Evolutionary conservation across 2,113 vertebrate genomes (phyloP).

Genomic region (Arizona elegans): DNA sequence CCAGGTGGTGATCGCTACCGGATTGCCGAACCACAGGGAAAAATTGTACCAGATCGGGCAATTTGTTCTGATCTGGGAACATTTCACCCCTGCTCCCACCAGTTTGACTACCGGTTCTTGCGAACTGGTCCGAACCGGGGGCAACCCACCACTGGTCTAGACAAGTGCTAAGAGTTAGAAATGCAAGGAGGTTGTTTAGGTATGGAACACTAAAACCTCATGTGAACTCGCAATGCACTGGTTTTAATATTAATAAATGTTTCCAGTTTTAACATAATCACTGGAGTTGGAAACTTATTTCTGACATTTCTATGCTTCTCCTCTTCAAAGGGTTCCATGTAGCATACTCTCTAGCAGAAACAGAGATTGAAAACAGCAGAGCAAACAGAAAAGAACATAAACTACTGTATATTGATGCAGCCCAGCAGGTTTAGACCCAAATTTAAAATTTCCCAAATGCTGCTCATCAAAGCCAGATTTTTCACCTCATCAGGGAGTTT

Average conservation of each 20-base stretch:
- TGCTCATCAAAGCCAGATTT: neutral
- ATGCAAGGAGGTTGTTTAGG: neutral
- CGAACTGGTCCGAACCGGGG: too few relatives aligned
- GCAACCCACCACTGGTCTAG: too few relatives aligned
- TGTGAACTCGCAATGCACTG: neutral
- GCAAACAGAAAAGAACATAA: neutral
- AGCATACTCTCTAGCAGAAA: neutral
- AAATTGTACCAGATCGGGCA: too few relatives aligned
- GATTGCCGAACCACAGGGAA: too few relatives aligned
- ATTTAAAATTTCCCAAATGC: neutral
- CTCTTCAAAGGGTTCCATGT: neutral
- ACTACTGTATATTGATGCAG: neutral
- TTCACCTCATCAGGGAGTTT: neutral
- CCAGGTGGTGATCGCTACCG: too few relatives aligned
- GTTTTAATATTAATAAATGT: neutral
- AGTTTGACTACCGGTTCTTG: too few relatives aligned
- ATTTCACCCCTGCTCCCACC: too few relatives aligned
- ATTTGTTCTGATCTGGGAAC: too few relatives aligned
- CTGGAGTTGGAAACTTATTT: neutral
- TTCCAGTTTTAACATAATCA: neutral
- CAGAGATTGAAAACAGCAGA: neutral
- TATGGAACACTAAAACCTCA: neutral
- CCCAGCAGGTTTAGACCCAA: neutral
- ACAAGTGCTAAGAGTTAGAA: neutral
- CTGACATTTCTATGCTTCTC: neutral